Conservation (phyloP, 2,888 invertebrate species). For the Meteorus cinctellus region DNA sequence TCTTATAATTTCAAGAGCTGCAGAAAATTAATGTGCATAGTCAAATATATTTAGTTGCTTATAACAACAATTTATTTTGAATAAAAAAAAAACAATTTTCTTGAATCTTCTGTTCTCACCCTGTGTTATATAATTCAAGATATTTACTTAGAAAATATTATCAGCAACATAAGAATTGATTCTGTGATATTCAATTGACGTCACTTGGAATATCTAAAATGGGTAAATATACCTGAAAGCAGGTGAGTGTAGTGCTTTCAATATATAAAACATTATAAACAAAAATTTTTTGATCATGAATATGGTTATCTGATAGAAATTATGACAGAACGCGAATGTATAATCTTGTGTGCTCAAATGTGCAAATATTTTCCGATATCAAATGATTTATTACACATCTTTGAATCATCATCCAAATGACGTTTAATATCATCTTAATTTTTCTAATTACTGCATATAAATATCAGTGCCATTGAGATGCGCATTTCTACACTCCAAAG, state of each 20-base stretch:
- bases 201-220: no score
- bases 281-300: not conserved
- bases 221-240: not conserved
- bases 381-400: not conserved
- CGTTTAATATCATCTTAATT: not conserved
- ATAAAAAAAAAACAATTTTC: no score
- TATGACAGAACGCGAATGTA: not conserved
- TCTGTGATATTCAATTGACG: not conserved
- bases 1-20: no score
- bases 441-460: not conserved
- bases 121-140: no score
- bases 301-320: not conserved
- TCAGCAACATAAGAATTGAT: not conserved
- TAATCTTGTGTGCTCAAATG: not conserved
- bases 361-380: slow-evolving; percentile 1
- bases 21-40: no score
- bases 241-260: not conserved
- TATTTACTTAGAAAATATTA: not conserved
- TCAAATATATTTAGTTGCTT: no score
- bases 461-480: not conserved
- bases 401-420: not conserved
- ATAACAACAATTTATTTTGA: no score
- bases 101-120: no score
- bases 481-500: not conserved
- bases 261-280: not conserved